A percentile compares a stretch with the other conserved stretches of the same genome.
phyloP scores from a whole-genome alignment of 2,888 invertebrate genomes.

The Chaetogeoica ovagalla region DNA sequence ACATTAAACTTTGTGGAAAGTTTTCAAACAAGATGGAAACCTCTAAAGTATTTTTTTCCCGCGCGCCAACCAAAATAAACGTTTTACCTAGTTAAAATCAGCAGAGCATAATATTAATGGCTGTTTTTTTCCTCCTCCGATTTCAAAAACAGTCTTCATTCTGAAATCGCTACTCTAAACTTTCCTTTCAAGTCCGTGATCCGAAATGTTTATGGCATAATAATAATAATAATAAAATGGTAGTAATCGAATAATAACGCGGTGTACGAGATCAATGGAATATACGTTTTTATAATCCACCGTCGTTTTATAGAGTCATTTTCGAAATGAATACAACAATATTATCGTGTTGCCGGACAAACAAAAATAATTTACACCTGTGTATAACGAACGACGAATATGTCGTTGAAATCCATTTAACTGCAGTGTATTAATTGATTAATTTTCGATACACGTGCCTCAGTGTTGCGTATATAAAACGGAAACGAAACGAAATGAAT shows the following conservation, averaged over 20 bases:
- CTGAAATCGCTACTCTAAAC: background rate
- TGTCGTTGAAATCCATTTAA: too few relatives aligned
- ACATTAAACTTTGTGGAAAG: constrained; percentile 8
- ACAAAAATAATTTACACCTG: too few relatives aligned
- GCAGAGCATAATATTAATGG: background rate
- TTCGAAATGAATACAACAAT: too few relatives aligned
- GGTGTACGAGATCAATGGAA: too few relatives aligned
- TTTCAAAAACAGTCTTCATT: constrained; percentile 4
- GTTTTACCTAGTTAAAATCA: constrained; percentile 17
- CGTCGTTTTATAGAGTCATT: too few relatives aligned
- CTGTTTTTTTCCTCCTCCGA: background rate
- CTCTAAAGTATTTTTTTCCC: constrained; percentile 1
- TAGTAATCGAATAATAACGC: background rate
- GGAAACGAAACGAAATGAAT: too few relatives aligned
- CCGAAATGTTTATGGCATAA: background rate
- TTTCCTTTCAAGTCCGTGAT: background rate
- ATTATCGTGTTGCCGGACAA: too few relatives aligned
- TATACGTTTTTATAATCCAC: too few relatives aligned
- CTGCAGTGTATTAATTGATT: too few relatives aligned
- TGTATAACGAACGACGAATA: too few relatives aligned
- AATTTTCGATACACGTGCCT: too few relatives aligned
- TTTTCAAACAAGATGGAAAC: constrained; percentile 31
- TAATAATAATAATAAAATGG: background rate
- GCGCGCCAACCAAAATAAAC: background rate
- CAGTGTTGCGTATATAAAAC: too few relatives aligned